Evolutionary conservation across 1,140 invertebrate genomes (phyloP).

Genomic region (Heliconius hewitsoni): DNA sequence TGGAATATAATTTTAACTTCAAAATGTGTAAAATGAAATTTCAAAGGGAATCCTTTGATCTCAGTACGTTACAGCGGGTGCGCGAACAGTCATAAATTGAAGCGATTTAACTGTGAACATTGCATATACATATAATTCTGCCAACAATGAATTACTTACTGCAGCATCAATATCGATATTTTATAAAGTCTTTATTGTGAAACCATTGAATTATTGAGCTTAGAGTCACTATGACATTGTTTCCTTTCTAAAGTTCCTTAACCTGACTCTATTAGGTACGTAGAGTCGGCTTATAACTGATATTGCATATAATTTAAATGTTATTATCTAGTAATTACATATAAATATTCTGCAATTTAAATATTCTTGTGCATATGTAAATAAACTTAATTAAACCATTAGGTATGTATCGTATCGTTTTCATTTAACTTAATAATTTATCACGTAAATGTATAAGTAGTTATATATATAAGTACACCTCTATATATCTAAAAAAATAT

Average conservation of each 20-base stretch:
- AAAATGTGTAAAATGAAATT: slow-evolving; percentile 49
- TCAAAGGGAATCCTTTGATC: slow-evolving; percentile 63
- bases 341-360: not conserved
- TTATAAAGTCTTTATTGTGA: slow-evolving; percentile 52
- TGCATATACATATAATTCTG: slow-evolving; percentile 56
- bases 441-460: no score
- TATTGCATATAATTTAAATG: not conserved
- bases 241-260: not conserved
- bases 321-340: not conserved
- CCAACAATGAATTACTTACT: slow-evolving; percentile 38
- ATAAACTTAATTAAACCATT: not conserved
- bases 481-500: no score
- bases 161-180: slow-evolving; percentile 49
- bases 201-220: slow-evolving; percentile 49
- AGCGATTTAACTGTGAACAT: slow-evolving; percentile 58
- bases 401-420: not conserved
- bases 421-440: not conserved
- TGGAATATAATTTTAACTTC: slow-evolving; percentile 28
- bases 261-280: not conserved
- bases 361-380: not conserved
- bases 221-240: not conserved
- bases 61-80: slow-evolving; percentile 51
- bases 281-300: not conserved
- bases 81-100: slow-evolving; percentile 55
- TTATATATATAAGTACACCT: no score